These are phyloP conservation scores for Apodemus agrarius DNA, from an alignment of 2,797 vertebrate species.

Conservation along the genomic window DNA sequence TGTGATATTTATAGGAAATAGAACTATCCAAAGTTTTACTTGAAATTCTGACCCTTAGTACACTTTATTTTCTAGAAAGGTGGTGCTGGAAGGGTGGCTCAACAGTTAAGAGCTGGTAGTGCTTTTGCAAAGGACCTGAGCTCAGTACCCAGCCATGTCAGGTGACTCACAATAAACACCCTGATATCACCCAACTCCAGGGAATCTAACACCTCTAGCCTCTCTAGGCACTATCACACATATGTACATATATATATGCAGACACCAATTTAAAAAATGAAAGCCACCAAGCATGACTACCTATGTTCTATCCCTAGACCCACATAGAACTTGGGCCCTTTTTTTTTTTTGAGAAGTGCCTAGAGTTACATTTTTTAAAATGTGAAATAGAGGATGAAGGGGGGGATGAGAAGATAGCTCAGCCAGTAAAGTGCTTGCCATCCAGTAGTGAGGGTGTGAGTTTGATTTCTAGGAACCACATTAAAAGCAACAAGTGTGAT, in stretches of 20 bases:
- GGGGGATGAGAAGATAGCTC: not conserved
- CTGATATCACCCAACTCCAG: not conserved
- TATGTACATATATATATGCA: not conserved
- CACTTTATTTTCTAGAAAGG: not conserved
- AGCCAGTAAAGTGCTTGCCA: not conserved
- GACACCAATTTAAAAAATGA: not conserved
- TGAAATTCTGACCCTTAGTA: not conserved
- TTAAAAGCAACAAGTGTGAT: not conserved
- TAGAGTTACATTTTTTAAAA: slow-evolving; percentile 21
- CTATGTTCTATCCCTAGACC: not conserved
- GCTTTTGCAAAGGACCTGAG: not conserved
- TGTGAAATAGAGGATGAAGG: not conserved
- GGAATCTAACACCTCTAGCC: not conserved
- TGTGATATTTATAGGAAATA: not conserved
- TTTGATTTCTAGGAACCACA: not conserved
- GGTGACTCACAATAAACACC: not conserved
- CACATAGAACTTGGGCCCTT: not conserved
- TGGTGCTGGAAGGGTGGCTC: not conserved
- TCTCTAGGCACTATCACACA: not conserved
- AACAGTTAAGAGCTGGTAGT: not conserved
- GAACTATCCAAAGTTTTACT: not conserved
- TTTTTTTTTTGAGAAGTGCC: not conserved
- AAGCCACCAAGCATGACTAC: not conserved
- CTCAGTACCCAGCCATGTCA: not conserved
- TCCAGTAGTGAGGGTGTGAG: not conserved